Conservation (phyloP, 1,140 invertebrate species). For the Heterodera schachtii region DNA sequence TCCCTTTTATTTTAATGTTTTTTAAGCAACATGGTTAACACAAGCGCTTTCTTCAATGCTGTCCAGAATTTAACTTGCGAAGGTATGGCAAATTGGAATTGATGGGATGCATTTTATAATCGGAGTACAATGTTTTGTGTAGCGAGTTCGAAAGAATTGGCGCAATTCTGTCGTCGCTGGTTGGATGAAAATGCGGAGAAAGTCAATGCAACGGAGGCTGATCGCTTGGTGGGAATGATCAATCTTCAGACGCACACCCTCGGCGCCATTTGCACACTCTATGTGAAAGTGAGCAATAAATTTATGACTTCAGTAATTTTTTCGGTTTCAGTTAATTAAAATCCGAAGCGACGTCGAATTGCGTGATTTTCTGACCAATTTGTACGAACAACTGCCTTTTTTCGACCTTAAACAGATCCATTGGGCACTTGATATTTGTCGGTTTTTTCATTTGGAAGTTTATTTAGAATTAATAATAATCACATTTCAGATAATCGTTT, state of each 20-base stretch:
- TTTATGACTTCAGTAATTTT: neutral
- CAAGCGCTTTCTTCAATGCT: slow-evolving; percentile 22
- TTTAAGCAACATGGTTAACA: slow-evolving; percentile 35
- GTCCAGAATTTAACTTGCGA: slow-evolving; percentile 41
- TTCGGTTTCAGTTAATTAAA: slow-evolving; percentile 28
- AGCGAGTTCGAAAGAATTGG: slow-evolving; percentile 33
- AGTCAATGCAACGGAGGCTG: slow-evolving; percentile 22
- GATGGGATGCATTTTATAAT: neutral
- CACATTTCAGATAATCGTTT: slow-evolving; percentile 34
- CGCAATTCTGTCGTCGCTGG: slow-evolving; percentile 40
- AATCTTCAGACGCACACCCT: slow-evolving; percentile 24
- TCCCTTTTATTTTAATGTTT: neutral
- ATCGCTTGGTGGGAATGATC: slow-evolving; percentile 21
- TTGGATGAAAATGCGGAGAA: slow-evolving; percentile 36
- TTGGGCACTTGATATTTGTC: slow-evolving; percentile 43
- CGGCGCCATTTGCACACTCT: slow-evolving; percentile 29
- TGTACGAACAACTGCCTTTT: slow-evolving; percentile 20
- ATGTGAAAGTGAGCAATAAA: slow-evolving; percentile 23
- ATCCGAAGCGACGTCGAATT: slow-evolving; percentile 31
- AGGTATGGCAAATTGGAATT: neutral
- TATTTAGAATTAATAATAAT: slow-evolving; percentile 5
- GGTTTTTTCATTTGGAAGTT: slow-evolving; percentile 29
- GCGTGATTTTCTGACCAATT: slow-evolving; percentile 22
- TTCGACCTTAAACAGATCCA: slow-evolving; percentile 33
- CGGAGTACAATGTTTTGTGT: neutral